Conservation (phyloP, 2,888 invertebrate species). For the Lagria hirta region DNA sequence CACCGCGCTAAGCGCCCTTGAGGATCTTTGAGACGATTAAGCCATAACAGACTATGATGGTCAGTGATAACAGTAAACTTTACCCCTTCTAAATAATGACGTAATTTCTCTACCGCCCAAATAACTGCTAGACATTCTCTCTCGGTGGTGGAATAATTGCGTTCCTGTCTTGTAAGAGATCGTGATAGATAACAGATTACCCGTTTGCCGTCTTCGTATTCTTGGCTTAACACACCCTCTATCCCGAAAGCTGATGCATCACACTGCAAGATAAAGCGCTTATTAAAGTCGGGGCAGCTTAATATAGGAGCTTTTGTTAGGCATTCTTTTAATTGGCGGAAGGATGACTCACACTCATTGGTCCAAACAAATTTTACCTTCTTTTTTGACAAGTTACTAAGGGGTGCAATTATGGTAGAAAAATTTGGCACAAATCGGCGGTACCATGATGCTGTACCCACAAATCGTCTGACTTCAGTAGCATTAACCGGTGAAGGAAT, state of each 20-base stretch:
- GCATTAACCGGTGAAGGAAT: neutral
- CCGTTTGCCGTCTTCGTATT: too few species aligned
- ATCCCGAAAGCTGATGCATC: too few species aligned
- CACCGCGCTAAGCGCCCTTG: neutral
- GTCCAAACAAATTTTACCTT: too few species aligned
- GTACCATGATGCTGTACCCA: neutral
- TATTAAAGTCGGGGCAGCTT: conserved; percentile 2
- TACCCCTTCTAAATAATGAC: neutral
- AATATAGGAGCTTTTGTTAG: too few species aligned
- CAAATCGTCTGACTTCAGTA: neutral
- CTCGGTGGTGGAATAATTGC: neutral
- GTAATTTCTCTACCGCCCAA: neutral
- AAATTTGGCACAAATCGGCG: neutral
- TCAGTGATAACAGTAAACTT: neutral
- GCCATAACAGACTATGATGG: neutral
- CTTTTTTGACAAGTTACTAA: too few species aligned
- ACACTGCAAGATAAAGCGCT: too few species aligned
- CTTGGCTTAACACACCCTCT: too few species aligned
- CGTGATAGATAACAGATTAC: too few species aligned
- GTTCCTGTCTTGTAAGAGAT: neutral
- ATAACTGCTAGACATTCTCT: neutral
- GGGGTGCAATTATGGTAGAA: neutral
- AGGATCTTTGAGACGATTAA: neutral
- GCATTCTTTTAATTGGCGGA: too few species aligned
- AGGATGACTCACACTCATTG: too few species aligned